A percentile compares a stretch with the other conserved stretches of the same genome.
Conservation (phyloP, 2,113 vertebrate genomes). For the Nycticebus coucang region DNA sequence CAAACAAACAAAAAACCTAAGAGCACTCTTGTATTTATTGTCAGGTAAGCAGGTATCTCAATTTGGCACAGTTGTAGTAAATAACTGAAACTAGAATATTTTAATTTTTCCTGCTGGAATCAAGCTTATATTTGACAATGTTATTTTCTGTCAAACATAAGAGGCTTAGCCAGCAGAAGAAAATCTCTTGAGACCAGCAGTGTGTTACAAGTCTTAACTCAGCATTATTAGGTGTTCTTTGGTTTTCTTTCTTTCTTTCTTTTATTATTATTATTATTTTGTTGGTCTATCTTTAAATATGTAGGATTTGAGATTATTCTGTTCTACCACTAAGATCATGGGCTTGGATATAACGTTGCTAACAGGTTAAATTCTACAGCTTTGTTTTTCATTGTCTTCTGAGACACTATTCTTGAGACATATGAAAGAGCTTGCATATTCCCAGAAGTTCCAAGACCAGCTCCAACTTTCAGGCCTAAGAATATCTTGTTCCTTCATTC, state of each 20-base stretch:
- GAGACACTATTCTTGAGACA: neutral
- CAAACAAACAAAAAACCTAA: neutral
- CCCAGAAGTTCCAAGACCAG: neutral
- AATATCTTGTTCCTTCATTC: neutral
- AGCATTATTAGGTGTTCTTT: neutral
- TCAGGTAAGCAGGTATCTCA: constrained; percentile 37
- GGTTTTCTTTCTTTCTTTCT: constrained; percentile 51
- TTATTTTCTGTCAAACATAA: constrained; percentile 58
- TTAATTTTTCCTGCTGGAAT: constrained; percentile 64
- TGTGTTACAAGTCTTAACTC: constrained; percentile 59
- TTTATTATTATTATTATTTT: neutral
- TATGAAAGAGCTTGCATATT: neutral
- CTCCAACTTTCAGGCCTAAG: neutral
- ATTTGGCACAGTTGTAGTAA: constrained; percentile 43
- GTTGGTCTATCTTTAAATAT: constrained; percentile 35
- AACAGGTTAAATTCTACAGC: neutral
- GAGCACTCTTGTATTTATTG: neutral
- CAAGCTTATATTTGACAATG: constrained; percentile 32
- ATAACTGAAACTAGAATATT: neutral
- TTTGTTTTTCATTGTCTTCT: neutral
- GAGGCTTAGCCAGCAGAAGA: constrained; percentile 67
- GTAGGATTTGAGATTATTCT: constrained; percentile 37
- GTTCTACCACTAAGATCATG: neutral
- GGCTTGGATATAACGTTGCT: neutral
- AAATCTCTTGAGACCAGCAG: constrained; percentile 61